These are phyloP conservation scores for Grus americana DNA, from an alignment of 2,113 vertebrate genomes.

Conservation along the genomic window DNA sequence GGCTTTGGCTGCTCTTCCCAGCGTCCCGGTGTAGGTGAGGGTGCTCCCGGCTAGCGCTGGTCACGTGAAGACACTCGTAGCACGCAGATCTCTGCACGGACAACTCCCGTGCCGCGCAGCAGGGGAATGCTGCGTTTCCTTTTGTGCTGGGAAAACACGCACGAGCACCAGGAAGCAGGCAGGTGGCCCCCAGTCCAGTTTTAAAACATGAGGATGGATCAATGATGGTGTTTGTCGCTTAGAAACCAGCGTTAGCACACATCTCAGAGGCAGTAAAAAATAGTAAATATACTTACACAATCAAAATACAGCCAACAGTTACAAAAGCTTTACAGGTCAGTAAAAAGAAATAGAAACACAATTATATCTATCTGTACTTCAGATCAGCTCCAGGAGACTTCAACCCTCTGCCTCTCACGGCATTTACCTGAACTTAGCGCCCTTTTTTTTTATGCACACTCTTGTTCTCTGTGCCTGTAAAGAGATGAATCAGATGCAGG, in stretches of 20 bases:
- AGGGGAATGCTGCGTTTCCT: neutral
- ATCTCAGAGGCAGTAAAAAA: neutral
- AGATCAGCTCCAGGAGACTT: neutral
- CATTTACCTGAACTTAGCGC: neutral
- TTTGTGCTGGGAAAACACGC: neutral
- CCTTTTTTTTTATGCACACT: neutral
- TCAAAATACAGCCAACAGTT: neutral
- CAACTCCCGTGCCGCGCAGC: neutral
- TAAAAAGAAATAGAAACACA: neutral
- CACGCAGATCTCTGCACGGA: neutral
- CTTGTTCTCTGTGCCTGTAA: neutral
- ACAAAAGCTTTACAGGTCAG: neutral
- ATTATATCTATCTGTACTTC: neutral
- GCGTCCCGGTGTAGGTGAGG: neutral
- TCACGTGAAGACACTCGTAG: neutral
- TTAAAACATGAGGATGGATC: neutral
- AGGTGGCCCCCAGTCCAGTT: neutral
- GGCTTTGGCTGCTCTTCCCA: neutral
- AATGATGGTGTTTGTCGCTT: neutral
- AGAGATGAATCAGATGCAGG: neutral
- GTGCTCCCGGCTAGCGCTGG: neutral
- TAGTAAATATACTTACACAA: neutral
- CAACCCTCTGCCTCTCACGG: neutral
- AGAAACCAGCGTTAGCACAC: neutral
- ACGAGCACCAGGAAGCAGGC: neutral